Base-by-base conservation (phyloP, 2,888 invertebrate genomes). In the Troilus luridus region DNA sequence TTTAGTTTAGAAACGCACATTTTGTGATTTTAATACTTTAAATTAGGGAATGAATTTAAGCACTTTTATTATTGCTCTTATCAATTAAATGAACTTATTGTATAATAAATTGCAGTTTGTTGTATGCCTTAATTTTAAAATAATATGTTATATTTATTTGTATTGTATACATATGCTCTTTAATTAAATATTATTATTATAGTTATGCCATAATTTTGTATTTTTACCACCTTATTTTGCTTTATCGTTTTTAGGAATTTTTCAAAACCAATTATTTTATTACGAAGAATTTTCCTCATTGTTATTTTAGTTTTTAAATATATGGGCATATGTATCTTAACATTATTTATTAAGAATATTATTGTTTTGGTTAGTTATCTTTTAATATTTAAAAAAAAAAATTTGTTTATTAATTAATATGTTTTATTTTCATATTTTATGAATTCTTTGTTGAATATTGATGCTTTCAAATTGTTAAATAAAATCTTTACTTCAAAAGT, bases 361-460 rank as follows among this genome's bases (percentile, higher is more conserved):
- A 10, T 9, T 64, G 64, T n/a, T n/a, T 64, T 64, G 2, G 64
- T 64, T 64, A 3, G 0, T 64, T 64, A 41, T 77, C 9, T 77
- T 77, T 41, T 77, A 41, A 17, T 77, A 41, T 41, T 77, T 14
- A 5, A 41, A 17, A 41, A 14, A n/a, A 77, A 77, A 17, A 27
- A 7, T 27, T 77, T 77, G 17, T 77, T 27, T 8, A 12, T 77
- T 77, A 77, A 77, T 14, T 72, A 1, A 12, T 72, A 72, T 9
- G n/a, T 77, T 77, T 77, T 77, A 77, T 67, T 24, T 67, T 67
- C 14, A 77, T 77, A 41, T 77, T 19, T 77, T 19, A 77, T 77
- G 9, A 72, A 8, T 12, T 67, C 12, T 67, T 24, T 24, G 10
- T 41, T 17, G 2, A 17, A 27, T 72, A 17, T 72, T 24, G 12